Conservation (phyloP, 2,888 invertebrate species). For the Gnatocerus cornutus region DNA sequence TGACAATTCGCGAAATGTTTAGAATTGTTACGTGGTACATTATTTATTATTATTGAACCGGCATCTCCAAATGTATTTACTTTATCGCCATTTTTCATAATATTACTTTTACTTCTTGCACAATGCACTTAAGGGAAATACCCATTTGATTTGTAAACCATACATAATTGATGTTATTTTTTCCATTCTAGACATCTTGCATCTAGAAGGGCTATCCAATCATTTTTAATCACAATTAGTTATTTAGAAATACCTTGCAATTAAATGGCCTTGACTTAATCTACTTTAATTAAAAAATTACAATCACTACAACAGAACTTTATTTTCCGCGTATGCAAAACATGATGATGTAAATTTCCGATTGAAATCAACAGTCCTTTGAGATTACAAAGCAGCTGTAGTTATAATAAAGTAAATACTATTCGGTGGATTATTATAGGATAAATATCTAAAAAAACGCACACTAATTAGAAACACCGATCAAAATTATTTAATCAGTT, state of each 20-base stretch:
- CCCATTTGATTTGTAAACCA: constrained; percentile 12
- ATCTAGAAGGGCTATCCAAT: constrained; percentile 24
- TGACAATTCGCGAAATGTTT: no score
- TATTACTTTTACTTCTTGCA: constrained; percentile 11
- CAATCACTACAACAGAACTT: constrained; percentile 28
- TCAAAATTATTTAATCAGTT: no score
- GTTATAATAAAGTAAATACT: no score
- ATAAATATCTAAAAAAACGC: no score
- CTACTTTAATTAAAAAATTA: constrained; percentile 38
- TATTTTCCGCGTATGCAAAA: constrained; percentile 34
- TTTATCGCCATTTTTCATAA: no score
- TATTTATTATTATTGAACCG: no score
- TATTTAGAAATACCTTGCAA: constrained; percentile 33
- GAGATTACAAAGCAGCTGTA: no score
- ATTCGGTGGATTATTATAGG: no score
- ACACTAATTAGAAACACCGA: no score
- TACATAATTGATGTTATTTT: constrained; percentile 14
- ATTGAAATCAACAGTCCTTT: no score
- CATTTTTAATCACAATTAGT: constrained; percentile 30
- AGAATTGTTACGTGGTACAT: no score
- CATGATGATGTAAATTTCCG: not conserved
- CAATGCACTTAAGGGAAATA: constrained; percentile 19
- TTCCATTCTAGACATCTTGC: constrained; percentile 2
- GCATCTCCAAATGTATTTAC: no score
- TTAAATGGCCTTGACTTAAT: constrained; percentile 37